Evolutionary conservation across 2,888 invertebrate genomes (phyloP).

Genomic region (Atethmia centrago): DNA sequence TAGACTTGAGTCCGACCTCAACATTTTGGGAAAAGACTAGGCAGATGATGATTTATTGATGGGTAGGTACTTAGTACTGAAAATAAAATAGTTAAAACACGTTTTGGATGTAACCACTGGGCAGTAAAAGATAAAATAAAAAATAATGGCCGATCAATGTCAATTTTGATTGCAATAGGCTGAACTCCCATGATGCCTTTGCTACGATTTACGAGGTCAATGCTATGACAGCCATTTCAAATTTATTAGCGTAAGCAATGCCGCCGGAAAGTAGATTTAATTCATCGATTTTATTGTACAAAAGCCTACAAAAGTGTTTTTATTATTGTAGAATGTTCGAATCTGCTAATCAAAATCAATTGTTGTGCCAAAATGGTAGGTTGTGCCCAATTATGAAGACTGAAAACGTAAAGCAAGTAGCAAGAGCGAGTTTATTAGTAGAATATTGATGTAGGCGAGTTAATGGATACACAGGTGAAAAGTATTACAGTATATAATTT

Average conservation of each 20-base stretch:
- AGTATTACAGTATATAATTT: no score
- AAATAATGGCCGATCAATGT: conserved; percentile 32
- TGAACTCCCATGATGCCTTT: conserved; percentile 61
- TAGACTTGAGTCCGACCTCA: no score
- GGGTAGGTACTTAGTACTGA: no score
- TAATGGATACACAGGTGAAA: neutral
- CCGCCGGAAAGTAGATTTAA: conserved; percentile 55
- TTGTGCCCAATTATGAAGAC: neutral
- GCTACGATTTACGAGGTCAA: conserved; percentile 60
- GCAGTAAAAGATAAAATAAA: conserved; percentile 18
- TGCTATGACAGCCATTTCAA: conserved; percentile 64
- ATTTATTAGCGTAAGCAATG: conserved; percentile 56
- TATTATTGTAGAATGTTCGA: conserved; percentile 22
- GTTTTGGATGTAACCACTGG: neutral
- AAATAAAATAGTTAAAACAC: neutral
- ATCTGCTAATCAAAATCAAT: conserved; percentile 16
- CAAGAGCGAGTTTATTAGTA: neutral
- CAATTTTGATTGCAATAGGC: conserved; percentile 50
- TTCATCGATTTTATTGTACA: conserved; percentile 34
- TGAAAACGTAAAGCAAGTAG: neutral
- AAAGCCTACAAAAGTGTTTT: conserved; percentile 31
- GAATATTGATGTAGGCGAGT: neutral
- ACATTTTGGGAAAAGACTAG: no score
- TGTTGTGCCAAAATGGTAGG: neutral
- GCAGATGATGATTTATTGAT: no score